A percentile compares a stretch with the other conserved stretches of the same genome.
Evolutionary conservation across 2,113 vertebrate genomes (phyloP).

Genomic region (Cinclus cinclus): DNA sequence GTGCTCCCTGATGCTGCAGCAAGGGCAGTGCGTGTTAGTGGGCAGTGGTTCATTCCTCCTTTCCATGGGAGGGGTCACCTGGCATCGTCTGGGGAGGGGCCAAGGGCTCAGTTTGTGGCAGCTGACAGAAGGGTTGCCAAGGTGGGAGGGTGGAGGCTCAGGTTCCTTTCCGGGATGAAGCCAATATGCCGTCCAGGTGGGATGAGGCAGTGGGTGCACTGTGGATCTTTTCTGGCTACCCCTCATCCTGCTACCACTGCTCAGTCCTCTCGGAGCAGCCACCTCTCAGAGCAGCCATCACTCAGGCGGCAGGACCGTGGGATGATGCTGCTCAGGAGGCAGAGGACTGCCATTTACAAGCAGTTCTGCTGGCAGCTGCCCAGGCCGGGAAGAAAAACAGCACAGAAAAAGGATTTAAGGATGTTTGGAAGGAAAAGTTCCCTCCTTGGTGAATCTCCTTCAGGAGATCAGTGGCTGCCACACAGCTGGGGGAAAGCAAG

Average conservation of each 20-base stretch:
- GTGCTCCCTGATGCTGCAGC: neutral
- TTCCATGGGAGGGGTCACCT: neutral
- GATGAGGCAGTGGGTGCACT: neutral
- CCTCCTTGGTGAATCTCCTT: neutral
- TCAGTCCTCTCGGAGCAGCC: neutral
- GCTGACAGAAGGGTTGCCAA: neutral
- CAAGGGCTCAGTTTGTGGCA: rapidly evolving
- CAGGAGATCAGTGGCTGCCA: neutral
- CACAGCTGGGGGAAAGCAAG: neutral
- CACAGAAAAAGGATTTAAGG: neutral
- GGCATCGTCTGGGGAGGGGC: neutral
- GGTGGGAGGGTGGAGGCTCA: neutral
- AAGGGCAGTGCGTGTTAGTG: rapidly evolving
- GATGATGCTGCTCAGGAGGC: conserved; percentile 23
- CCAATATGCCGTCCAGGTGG: neutral
- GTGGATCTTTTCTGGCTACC: neutral
- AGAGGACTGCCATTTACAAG: conserved; percentile 39
- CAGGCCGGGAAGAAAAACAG: neutral
- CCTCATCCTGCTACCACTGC: neutral
- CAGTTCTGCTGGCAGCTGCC: conserved; percentile 33
- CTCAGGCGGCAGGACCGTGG: conserved; percentile 2
- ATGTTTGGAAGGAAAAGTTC: neutral
- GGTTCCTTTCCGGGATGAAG: neutral
- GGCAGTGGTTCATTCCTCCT: neutral
- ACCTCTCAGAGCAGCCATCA: neutral